A percentile compares a stretch with the other conserved stretches of the same genome.
Evolutionary conservation across 2,797 vertebrate genomes (phyloP).

Genomic region (Sarcoramphus papa): DNA sequence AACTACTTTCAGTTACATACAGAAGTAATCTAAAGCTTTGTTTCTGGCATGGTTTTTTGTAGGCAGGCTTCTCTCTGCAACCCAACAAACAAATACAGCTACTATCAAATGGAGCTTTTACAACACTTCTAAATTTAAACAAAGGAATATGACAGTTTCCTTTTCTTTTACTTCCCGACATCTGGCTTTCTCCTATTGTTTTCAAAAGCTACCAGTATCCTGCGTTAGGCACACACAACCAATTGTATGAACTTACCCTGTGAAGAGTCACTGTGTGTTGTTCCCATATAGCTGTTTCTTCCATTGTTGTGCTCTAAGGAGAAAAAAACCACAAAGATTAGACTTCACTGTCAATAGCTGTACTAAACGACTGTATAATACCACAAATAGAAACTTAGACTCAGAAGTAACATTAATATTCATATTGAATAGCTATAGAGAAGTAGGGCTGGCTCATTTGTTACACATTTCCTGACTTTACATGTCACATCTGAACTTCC

Average conservation of each 20-base stretch:
- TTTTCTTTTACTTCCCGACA: conserved; percentile 75
- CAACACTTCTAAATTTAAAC: conserved; percentile 69
- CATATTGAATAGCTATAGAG: neutral
- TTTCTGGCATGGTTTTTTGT: neutral
- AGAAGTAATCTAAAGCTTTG: neutral
- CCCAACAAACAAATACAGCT: neutral
- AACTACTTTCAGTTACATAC: neutral
- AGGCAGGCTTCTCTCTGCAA: conserved; percentile 6
- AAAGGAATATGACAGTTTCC: conserved; percentile 64
- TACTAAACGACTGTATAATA: neutral
- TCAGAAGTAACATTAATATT: neutral
- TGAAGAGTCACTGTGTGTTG: conserved; percentile 98
- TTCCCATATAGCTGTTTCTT: conserved; percentile 99
- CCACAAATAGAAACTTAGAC: neutral
- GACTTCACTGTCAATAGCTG: neutral
- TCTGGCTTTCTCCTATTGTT: conserved; percentile 77
- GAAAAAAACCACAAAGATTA: conserved; percentile 35
- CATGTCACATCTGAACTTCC: conserved; percentile 47
- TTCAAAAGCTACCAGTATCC: conserved; percentile 62
- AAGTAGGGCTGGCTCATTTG: neutral
- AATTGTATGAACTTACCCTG: conserved; percentile 83
- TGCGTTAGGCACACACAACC: conserved; percentile 66
- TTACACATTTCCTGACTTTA: conserved; percentile 34
- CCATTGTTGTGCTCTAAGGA: conserved; percentile 92
- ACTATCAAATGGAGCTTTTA: conserved; percentile 52